Conservation (phyloP, 2,113 vertebrate genomes). For the Sorex fumeus region DNA sequence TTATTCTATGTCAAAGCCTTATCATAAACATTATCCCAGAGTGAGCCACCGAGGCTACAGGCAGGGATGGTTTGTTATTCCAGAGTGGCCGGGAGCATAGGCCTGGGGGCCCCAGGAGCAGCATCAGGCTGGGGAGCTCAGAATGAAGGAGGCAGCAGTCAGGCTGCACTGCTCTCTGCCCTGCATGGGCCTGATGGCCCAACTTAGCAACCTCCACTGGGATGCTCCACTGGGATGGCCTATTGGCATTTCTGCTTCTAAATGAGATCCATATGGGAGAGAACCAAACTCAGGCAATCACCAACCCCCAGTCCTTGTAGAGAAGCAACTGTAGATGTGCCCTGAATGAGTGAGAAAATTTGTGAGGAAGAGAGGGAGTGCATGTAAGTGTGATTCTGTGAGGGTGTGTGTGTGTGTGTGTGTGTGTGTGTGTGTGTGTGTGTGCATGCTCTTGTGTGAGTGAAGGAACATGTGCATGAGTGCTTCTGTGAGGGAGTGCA, state of each 20-base stretch:
- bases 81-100: slow-evolving; percentile 52
- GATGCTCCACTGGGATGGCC: neutral
- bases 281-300: neutral
- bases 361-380: no score
- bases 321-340: slow-evolving; percentile 4
- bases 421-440: no score
- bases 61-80: slow-evolving; percentile 75
- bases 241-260: neutral
- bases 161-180: neutral
- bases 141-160: neutral
- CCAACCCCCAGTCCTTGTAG: slow-evolving; percentile 10
- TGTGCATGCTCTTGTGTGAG: no score
- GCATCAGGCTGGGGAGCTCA: neutral
- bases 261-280: neutral
- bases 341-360: neutral
- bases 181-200: neutral
- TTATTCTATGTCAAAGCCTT: slow-evolving; percentile 83
- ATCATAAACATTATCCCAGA: slow-evolving; percentile 83
- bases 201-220: neutral
- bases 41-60: slow-evolving; percentile 51
- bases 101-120: neutral
- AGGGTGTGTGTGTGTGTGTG: no score
- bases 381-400: no score
- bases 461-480: no score
- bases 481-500: no score